These are phyloP conservation scores for Zeugodacus cucurbitae DNA, from an alignment of 1,140 invertebrate species.

Conservation along the genomic window DNA sequence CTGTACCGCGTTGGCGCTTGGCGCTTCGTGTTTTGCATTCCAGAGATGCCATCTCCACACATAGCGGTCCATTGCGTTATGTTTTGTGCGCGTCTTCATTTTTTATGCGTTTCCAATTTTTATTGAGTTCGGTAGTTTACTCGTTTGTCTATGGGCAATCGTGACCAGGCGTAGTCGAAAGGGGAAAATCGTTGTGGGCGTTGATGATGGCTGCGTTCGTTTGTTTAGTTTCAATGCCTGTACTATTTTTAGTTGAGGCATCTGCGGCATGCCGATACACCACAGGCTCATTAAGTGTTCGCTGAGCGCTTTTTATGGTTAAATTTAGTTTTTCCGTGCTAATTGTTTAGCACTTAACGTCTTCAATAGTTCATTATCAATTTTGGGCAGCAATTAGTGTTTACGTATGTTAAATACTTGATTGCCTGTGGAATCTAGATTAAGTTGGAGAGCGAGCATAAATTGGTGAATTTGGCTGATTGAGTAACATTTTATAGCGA, in stretches of 20 bases:
- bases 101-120: background rate
- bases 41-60: background rate
- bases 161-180: background rate
- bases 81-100: background rate
- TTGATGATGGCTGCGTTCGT: background rate
- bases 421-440: background rate
- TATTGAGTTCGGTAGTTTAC: background rate
- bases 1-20: background rate
- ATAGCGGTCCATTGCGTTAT: background rate
- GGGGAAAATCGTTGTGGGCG: background rate
- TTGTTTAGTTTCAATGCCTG: background rate
- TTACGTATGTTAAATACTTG: background rate
- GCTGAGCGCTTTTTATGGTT: background rate
- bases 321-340: background rate
- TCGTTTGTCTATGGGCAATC: background rate
- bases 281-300: background rate
- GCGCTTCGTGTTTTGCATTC: background rate
- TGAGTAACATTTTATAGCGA: background rate
- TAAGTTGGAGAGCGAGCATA: background rate
- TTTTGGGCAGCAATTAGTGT: background rate
- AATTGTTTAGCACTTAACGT: background rate
- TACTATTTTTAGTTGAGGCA: background rate
- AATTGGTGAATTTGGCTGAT: background rate
- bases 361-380: background rate
- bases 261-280: background rate